Evolutionary conservation across 2,888 invertebrate genomes (phyloP).

Genomic region (Hemithea aestivaria): DNA sequence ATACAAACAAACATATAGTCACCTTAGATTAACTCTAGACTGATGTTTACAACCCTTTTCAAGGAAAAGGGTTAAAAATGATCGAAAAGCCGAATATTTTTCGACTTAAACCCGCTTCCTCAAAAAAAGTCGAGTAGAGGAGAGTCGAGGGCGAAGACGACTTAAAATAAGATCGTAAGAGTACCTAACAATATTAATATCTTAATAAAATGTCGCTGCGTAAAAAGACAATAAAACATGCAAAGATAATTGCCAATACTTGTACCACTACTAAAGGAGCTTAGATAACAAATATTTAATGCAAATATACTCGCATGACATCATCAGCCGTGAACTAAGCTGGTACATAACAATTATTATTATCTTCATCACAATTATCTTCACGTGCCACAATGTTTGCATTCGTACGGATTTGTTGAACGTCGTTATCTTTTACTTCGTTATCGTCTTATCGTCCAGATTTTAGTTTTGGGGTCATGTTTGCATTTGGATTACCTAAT

Average conservation of each 20-base stretch:
- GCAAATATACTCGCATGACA: constrained; percentile 17
- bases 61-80: no score
- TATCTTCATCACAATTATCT: constrained; percentile 16
- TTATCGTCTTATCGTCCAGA: constrained; percentile 13
- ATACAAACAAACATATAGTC: no score
- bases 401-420: constrained; percentile 7
- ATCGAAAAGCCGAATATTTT: no score
- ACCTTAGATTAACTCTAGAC: no score
- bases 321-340: constrained; percentile 10
- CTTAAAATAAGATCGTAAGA: no score
- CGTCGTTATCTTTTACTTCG: constrained; percentile 10
- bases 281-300: constrained; percentile 5
- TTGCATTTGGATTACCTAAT: neutral
- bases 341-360: constrained; percentile 10
- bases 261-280: constrained; percentile 10
- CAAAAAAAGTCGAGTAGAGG: no score
- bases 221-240: no score
- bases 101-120: no score
- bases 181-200: no score
- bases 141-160: no score
- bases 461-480: constrained; percentile 8
- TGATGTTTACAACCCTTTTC: no score
- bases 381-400: constrained; percentile 1
- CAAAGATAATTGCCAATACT: constrained; percentile 3
- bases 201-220: no score